Evolutionary conservation across 2,113 vertebrate genomes (phyloP).

Genomic region (Eira barbara): DNA sequence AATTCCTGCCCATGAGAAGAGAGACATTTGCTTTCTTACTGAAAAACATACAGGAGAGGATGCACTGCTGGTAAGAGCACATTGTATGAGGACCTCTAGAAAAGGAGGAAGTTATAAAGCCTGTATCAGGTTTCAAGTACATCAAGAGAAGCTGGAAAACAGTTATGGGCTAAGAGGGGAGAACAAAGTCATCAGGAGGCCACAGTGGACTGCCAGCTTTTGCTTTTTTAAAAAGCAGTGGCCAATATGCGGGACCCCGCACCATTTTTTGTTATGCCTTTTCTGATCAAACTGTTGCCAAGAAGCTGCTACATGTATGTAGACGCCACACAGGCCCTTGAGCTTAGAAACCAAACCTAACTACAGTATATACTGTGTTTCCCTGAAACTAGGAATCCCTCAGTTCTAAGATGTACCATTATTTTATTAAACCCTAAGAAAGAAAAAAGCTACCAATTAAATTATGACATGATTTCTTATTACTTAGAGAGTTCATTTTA

Average conservation of each 20-base stretch:
- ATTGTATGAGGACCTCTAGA: background rate
- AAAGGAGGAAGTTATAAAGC: background rate
- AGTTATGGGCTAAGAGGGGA: background rate
- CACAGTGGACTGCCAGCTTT: background rate
- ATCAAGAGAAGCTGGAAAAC: background rate
- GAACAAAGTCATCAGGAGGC: background rate
- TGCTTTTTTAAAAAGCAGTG: background rate
- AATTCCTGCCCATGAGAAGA: background rate
- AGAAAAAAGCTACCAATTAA: constrained; percentile 26
- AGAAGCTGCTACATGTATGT: background rate
- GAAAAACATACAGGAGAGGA: background rate
- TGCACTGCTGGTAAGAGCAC: background rate
- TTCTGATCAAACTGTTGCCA: background rate
- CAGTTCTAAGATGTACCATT: background rate
- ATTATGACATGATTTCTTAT: background rate
- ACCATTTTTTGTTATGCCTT: background rate
- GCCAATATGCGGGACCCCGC: too few relatives aligned
- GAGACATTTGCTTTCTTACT: background rate
- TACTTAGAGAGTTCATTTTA: background rate
- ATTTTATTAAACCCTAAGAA: constrained; percentile 14
- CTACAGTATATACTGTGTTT: background rate
- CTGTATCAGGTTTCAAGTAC: background rate
- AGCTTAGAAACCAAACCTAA: background rate
- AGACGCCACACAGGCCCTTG: background rate
- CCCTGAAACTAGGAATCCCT: background rate